Evolutionary conservation across 2,888 invertebrate genomes (phyloP), one percentile per base, ranked within the genome.

Genomic region (Acrocyrtus sp.): DNA sequence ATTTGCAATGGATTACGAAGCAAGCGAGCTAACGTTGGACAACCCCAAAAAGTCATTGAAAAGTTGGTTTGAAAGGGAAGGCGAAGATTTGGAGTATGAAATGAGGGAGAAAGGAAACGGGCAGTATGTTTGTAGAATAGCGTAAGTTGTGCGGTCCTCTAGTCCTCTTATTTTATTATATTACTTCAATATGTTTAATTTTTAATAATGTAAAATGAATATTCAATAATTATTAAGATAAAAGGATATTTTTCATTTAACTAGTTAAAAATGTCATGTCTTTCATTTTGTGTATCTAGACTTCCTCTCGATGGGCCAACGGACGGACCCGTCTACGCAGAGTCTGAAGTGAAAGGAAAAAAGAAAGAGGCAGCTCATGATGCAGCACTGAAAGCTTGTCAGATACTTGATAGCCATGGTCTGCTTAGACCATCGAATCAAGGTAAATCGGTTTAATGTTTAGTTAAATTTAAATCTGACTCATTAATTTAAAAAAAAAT

Each of bases 11-110:
- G 80, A 82, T 54, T 78, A 79, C 24, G 78, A 76, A 12, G 45
- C 75, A 3, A 68, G 66, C 29, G 94, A 96, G 76, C 84, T 96
- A 19, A 96, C 95, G 84, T 85, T 96, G 41, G 92, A 94, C 60
- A 98, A 99, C 85, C 98, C 99, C 0, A 97, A 98, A 85, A 96
- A 96, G 84, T 94, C 96, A 0, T 85, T 99, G 17, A 87, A 94
- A 56, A 95, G 96, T 0, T 98, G 93, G 88, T 98, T 95, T 84
- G 98, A 98, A 84, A 87, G 98, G 65, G 98, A 98, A 85, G 88
- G 97, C 90, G 88, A 90, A 57, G 93, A 95, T 73, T 86, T 96
- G 39, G 90, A 90, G 50, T 98, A 97, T 83, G 89, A 94, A 80
- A 93, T 94, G 45, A 90, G 92, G 78, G 97, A 98, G 82, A 90